A percentile compares a stretch with the other conserved stretches of the same genome.
These are phyloP conservation scores for Philopotamus ludificatus DNA, from an alignment of 1,140 invertebrate genomes.

Conservation along the genomic window DNA sequence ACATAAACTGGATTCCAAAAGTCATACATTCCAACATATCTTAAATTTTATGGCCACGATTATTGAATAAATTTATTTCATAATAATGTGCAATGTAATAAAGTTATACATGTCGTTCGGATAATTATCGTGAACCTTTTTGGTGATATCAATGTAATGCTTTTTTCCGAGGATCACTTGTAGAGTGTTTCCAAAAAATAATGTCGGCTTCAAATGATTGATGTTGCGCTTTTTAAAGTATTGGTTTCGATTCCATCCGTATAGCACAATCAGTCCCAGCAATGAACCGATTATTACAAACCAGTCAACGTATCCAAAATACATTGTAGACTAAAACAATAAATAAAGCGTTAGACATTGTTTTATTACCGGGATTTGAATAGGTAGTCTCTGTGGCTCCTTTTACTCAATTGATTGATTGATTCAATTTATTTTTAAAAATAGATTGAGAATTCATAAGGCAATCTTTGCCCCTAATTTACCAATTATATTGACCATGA, in stretches of 20 bases:
- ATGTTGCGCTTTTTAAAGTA: neutral
- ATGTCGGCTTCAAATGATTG: neutral
- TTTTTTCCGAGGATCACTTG: neutral
- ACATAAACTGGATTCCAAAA: constrained; percentile 44
- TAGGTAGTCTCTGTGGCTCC: no score
- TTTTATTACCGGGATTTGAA: no score
- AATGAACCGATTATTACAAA: no score
- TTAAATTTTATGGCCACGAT: neutral
- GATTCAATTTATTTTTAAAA: no score
- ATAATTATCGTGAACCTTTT: constrained; percentile 14
- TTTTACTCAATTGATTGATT: no score
- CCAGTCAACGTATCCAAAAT: no score
- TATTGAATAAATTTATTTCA: neutral
- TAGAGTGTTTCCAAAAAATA: constrained; percentile 13
- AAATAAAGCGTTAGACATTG: no score
- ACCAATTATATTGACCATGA: no score
- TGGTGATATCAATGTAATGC: constrained; percentile 6
- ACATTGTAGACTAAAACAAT: no score
- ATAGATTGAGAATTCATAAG: no score
- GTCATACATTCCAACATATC: constrained; percentile 41
- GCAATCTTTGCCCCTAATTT: no score
- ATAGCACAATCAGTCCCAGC: no score
- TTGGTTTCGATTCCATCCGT: neutral
- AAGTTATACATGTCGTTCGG: constrained; percentile 23
- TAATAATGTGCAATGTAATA: neutral